Conservation (phyloP, 2,888 invertebrate species). For the Hydraecia micacea region DNA sequence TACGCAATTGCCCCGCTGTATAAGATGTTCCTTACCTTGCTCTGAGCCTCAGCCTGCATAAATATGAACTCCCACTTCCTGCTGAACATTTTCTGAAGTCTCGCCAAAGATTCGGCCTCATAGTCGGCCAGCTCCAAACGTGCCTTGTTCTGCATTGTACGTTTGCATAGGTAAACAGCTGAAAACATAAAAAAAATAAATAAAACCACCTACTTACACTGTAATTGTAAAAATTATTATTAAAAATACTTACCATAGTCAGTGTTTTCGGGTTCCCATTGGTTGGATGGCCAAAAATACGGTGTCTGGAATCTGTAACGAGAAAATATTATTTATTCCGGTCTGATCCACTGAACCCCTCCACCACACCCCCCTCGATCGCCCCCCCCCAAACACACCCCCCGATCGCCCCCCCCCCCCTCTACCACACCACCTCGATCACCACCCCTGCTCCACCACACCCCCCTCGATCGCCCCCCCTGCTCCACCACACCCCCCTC, state of each 20-base stretch:
- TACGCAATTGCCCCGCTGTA: too few relatives aligned
- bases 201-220: too few relatives aligned
- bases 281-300: slow-evolving; percentile 99
- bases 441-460: too few relatives aligned
- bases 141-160: slow-evolving; percentile 99
- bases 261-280: slow-evolving; percentile 99
- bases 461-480: too few relatives aligned
- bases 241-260: slow-evolving; percentile 93
- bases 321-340: slow-evolving; percentile 8
- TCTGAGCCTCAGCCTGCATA: slow-evolving; percentile 97
- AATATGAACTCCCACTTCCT: slow-evolving; percentile 99
- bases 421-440: too few relatives aligned
- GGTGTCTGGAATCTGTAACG: slow-evolving; percentile 96
- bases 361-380: too few relatives aligned
- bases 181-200: slow-evolving; percentile 63
- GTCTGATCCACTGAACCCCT: too few relatives aligned
- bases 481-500: too few relatives aligned
- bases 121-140: slow-evolving; percentile 99
- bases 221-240: too few relatives aligned
- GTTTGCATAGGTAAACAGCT: slow-evolving; percentile 99
- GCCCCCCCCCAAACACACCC: too few relatives aligned
- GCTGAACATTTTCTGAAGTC: slow-evolving; percentile 99
- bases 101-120: slow-evolving; percentile 99
- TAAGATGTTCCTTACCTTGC: slow-evolving; percentile 89
- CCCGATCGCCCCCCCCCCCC: too few relatives aligned